phyloP scores from a whole-genome alignment of 2,888 invertebrate species.

The Synanthedon vespiformis region DNA sequence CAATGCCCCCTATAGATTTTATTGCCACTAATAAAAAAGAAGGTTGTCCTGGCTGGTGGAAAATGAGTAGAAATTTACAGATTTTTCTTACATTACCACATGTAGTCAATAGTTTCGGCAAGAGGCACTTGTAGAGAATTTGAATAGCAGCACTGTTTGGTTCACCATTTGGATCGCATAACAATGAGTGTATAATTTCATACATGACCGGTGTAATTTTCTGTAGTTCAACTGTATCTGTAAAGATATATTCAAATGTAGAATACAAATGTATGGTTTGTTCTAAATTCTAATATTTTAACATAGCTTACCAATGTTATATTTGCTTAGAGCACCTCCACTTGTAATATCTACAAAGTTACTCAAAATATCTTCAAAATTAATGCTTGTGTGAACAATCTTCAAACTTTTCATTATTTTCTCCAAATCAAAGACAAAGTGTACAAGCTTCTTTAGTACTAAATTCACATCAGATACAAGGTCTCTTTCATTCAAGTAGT shows the following conservation, averaged over 20 bases:
- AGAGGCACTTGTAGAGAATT: conserved; percentile 47
- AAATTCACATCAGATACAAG: conserved; percentile 40
- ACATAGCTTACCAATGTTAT: conserved; percentile 36
- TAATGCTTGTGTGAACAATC: conserved; percentile 40
- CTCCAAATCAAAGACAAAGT: conserved; percentile 38
- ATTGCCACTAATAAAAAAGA: too few species aligned
- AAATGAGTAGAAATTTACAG: background rate
- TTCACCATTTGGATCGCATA: conserved; percentile 24
- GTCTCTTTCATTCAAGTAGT: conserved; percentile 33
- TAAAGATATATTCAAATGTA: too few species aligned
- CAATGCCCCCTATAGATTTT: too few species aligned
- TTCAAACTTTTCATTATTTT: conserved; percentile 31
- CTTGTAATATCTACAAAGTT: conserved; percentile 54
- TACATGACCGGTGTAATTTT: conserved; percentile 39
- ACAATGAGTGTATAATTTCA: conserved; percentile 43
- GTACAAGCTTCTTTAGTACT: conserved; percentile 31
- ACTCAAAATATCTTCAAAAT: conserved; percentile 57
- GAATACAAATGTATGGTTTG: too few species aligned
- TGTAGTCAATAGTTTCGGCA: conserved; percentile 46
- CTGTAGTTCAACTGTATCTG: conserved; percentile 46
- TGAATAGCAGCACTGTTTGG: conserved; percentile 35
- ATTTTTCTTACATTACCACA: conserved; percentile 38
- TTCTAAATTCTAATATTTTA: too few species aligned
- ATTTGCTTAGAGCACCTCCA: conserved; percentile 42
- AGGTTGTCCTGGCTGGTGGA: too few species aligned